phyloP scores from a whole-genome alignment of 2,113 vertebrate species.

The Tapirus terrestris region DNA sequence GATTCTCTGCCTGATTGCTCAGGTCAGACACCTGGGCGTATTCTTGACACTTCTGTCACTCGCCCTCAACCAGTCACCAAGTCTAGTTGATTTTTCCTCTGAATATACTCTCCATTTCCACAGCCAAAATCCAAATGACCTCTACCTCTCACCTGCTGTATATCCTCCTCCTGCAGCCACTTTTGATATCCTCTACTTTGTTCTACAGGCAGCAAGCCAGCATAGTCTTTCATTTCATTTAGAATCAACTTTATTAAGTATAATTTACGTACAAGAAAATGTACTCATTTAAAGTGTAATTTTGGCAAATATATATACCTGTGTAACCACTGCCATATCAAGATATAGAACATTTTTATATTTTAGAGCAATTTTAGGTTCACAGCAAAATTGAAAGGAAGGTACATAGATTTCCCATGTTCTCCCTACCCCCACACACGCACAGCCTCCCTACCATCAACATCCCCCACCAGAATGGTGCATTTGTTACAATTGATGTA shows the following conservation, averaged over 20 bases:
- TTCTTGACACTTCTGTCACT: background rate
- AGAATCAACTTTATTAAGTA: background rate
- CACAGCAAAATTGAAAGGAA: background rate
- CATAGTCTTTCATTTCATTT: background rate
- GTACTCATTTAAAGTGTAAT: background rate
- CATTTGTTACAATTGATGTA: background rate
- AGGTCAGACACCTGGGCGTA: background rate
- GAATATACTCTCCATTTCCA: background rate
- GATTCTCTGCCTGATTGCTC: fast-evolving
- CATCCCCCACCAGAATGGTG: background rate
- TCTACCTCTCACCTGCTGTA: background rate
- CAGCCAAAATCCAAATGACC: background rate
- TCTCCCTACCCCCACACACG: too few relatives aligned
- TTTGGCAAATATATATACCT: background rate
- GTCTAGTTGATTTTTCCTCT: background rate
- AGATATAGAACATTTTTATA: background rate
- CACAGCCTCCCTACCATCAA: background rate
- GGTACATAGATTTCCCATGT: background rate
- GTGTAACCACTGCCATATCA: background rate
- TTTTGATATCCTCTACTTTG: background rate
- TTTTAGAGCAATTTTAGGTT: background rate
- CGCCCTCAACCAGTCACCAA: background rate
- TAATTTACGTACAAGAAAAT: background rate
- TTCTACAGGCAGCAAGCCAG: background rate
- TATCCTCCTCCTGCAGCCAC: background rate